These are phyloP conservation scores for Sphaerophoria taeniata DNA, from an alignment of 2,888 invertebrate genomes.

Conservation along the genomic window DNA sequence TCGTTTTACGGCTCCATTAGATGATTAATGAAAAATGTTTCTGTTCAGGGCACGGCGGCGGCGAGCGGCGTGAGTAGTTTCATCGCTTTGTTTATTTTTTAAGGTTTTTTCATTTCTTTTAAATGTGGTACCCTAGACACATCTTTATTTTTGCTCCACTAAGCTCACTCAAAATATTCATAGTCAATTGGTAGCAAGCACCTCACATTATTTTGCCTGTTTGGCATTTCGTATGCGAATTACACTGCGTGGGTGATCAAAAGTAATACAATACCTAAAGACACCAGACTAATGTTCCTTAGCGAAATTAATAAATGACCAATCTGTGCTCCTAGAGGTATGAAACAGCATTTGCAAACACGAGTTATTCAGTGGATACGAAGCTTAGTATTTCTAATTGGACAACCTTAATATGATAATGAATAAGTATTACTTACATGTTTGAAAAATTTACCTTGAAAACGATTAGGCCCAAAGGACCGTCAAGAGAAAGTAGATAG, in stretches of 20 bases:
- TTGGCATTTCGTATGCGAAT: conserved; percentile 50
- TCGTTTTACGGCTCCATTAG: conserved; percentile 61
- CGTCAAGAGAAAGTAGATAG: neutral
- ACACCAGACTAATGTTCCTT: conserved; percentile 49
- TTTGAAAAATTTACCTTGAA: conserved; percentile 44
- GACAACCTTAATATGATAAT: conserved; percentile 59
- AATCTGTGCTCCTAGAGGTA: conserved; percentile 66
- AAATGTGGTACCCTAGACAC: neutral
- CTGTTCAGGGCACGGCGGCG: conserved; percentile 44
- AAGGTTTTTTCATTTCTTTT: neutral
- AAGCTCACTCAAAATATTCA: conserved; percentile 25
- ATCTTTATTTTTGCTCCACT: conserved; percentile 25
- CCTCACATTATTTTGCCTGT: neutral
- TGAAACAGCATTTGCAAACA: conserved; percentile 28
- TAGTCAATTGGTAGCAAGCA: conserved; percentile 34
- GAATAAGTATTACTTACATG: conserved; percentile 52
- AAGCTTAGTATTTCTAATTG: conserved; percentile 33
- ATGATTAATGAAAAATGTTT: conserved; percentile 60
- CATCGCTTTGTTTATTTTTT: conserved; percentile 42
- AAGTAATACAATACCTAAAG: too few species aligned
- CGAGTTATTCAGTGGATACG: neutral
- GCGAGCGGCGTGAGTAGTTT: too few species aligned
- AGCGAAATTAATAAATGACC: conserved; percentile 72
- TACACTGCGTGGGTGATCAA: conserved; percentile 41
- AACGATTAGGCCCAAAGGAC: conserved; percentile 67